Conservation (phyloP, 2,888 invertebrate species). For the Fabriciana adippe region DNA sequence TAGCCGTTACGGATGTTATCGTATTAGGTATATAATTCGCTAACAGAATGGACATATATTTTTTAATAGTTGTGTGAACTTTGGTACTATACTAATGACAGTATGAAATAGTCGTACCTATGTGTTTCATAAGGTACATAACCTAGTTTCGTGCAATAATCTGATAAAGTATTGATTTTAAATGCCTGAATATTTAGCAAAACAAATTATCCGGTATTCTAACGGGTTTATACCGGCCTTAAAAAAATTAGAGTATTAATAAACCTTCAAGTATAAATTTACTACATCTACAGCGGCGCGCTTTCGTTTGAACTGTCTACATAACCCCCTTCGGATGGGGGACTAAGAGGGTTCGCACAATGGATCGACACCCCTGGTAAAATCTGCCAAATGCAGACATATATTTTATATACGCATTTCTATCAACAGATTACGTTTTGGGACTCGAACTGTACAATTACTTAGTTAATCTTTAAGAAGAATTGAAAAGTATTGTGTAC, state of each 20-base stretch:
- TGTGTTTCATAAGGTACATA: too few species aligned
- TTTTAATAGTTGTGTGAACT: too few species aligned
- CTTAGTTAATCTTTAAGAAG: constrained; percentile 27
- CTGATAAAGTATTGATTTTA: too few species aligned
- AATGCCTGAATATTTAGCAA: too few species aligned
- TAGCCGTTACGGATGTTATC: too few species aligned
- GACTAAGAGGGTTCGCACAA: constrained; percentile 76
- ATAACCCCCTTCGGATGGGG: constrained; percentile 63
- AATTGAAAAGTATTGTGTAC: constrained; percentile 16
- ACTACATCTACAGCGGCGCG: constrained; percentile 9
- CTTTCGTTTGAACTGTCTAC: constrained; percentile 31
- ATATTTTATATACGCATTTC: constrained; percentile 27
- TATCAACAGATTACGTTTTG: constrained; percentile 33
- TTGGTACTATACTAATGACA: too few species aligned
- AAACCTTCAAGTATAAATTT: background rate
- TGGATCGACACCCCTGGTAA: constrained; percentile 67
- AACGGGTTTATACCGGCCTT: background rate
- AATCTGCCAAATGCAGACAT: constrained; percentile 55
- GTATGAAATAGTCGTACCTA: too few species aligned
- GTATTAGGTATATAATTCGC: too few species aligned
- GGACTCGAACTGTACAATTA: constrained; percentile 27
- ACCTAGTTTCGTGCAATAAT: too few species aligned
- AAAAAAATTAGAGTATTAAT: background rate
- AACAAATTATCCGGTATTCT: too few species aligned
- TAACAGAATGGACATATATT: too few species aligned